These are phyloP conservation scores for Leptinotarsa defecta DNA, from an alignment of 1,140 invertebrate species.

Conservation along the genomic window DNA sequence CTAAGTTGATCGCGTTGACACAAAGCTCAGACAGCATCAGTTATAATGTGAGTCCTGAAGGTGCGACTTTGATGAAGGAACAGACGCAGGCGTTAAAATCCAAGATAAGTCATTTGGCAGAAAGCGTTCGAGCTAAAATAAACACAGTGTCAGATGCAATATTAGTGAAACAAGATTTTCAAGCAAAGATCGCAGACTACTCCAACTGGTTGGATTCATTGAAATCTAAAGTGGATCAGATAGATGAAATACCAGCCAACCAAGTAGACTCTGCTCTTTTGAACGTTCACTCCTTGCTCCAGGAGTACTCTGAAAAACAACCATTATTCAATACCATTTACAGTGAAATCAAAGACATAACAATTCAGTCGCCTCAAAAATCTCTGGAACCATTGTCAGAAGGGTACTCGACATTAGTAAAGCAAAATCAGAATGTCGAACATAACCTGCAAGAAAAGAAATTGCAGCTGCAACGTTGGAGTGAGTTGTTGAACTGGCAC, in stretches of 20 bases:
- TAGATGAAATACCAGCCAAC: constrained; percentile 79
- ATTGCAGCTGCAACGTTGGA: constrained; percentile 79
- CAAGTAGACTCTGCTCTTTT: constrained; percentile 79
- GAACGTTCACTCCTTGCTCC: constrained; percentile 75
- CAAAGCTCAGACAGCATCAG: constrained; percentile 79
- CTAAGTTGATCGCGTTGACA: constrained; percentile 76
- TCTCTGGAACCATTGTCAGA: constrained; percentile 75
- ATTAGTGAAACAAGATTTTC: constrained; percentile 81
- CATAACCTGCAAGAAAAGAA: constrained; percentile 76
- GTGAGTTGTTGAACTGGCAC: constrained; percentile 79
- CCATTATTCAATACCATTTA: constrained; percentile 75
- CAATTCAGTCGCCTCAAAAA: constrained; percentile 68
- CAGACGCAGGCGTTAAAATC: constrained; percentile 74
- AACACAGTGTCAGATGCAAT: constrained; percentile 81
- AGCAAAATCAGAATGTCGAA: constrained; percentile 78
- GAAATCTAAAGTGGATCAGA: constrained; percentile 72
- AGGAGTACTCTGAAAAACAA: constrained; percentile 81
- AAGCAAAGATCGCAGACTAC: constrained; percentile 79
- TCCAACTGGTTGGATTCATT: constrained; percentile 83
- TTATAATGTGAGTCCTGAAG: constrained; percentile 76
- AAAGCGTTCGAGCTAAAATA: constrained; percentile 72
- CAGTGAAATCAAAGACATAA: constrained; percentile 80
- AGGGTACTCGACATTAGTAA: constrained; percentile 72
- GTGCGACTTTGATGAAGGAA: constrained; percentile 70
- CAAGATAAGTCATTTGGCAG: constrained; percentile 71